These are phyloP conservation scores for Merodon equestris DNA, from an alignment of 2,888 invertebrate genomes.

Conservation along the genomic window DNA sequence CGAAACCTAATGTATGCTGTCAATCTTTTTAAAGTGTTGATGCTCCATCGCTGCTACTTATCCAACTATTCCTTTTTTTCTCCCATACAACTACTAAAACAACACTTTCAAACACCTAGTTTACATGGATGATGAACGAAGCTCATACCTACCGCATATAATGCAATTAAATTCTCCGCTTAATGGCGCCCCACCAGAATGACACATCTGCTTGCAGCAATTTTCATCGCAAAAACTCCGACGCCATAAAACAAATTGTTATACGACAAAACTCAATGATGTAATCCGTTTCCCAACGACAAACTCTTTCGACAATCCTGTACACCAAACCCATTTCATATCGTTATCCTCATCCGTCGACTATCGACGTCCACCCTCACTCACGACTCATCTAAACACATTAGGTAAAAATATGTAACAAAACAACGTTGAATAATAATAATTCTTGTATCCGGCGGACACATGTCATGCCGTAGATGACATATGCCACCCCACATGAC, in stretches of 20 bases:
- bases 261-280: constrained; percentile 32
- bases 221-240: constrained; percentile 27
- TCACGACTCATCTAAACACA: constrained; percentile 1
- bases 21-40: too few species aligned
- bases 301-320: neutral
- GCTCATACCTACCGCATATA: too few species aligned
- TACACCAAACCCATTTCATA: too few species aligned
- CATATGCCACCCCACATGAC: constrained; percentile 18
- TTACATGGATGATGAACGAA: too few species aligned
- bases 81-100: too few species aligned
- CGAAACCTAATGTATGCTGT: too few species aligned
- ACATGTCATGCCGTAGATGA: constrained; percentile 43
- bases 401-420: constrained; percentile 26
- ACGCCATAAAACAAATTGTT: constrained; percentile 51
- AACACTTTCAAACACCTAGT: too few species aligned
- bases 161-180: neutral
- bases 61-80: too few species aligned
- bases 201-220: constrained; percentile 10
- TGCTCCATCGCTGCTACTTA: too few species aligned
- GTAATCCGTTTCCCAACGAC: constrained; percentile 13
- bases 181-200: neutral
- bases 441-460: constrained; percentile 54
- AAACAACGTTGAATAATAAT: constrained; percentile 56
- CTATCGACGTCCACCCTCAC: neutral
- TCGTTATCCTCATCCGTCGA: neutral